Conservation (phyloP, 2,113 vertebrate species). For the Hippocampus abdominalis region DNA sequence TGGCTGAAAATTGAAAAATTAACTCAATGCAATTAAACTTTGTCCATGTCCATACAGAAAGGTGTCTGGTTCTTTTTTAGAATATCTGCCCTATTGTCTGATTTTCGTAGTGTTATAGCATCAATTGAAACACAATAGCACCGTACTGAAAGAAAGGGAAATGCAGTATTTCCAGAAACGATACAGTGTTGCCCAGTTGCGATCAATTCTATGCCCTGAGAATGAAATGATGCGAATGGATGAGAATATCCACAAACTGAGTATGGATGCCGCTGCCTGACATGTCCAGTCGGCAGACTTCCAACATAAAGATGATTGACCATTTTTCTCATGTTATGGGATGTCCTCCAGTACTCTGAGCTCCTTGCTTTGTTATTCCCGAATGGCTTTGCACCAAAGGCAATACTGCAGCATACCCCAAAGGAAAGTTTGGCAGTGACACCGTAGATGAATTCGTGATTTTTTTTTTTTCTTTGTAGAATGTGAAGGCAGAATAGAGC, state of each 20-base stretch:
- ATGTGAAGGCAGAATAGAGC: slow-evolving; percentile 40
- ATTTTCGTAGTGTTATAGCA: background rate
- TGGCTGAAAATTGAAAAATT: too few species aligned
- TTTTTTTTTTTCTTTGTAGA: slow-evolving; percentile 34
- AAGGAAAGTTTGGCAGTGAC: slow-evolving; percentile 31
- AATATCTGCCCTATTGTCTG: background rate
- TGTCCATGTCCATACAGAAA: too few species aligned
- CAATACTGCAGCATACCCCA: slow-evolving; percentile 31
- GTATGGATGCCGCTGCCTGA: slow-evolving; percentile 9
- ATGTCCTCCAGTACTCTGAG: slow-evolving; percentile 21
- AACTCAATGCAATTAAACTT: too few species aligned
- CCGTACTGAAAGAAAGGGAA: background rate
- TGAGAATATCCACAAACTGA: too few species aligned
- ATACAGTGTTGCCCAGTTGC: too few species aligned
- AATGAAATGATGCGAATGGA: too few species aligned
- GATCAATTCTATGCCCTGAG: too few species aligned
- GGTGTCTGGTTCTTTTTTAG: too few species aligned
- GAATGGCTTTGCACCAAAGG: slow-evolving; percentile 24
- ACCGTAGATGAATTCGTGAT: slow-evolving; percentile 33
- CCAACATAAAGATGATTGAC: slow-evolving; percentile 9
- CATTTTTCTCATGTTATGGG: slow-evolving; percentile 28
- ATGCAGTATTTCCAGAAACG: background rate
- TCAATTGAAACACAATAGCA: background rate
- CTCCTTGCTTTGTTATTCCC: slow-evolving; percentile 22
- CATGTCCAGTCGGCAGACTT: slow-evolving; percentile 4